Evolutionary conservation across 2,888 invertebrate genomes (phyloP), one percentile per base, ranked within the genome.

Genomic region (Ethmia dodecea): DNA sequence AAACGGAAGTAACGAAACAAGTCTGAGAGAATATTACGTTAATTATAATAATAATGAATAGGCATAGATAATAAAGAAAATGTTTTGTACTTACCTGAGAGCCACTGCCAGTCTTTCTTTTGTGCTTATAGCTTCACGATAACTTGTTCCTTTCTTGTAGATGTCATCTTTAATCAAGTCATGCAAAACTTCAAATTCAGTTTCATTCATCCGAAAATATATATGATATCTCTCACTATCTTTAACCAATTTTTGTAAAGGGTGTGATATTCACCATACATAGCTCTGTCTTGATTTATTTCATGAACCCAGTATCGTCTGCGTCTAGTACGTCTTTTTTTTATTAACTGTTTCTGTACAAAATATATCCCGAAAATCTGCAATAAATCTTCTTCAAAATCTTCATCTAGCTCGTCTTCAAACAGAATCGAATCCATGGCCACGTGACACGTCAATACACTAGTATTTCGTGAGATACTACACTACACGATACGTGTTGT

Each of bases 141-240:
- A 33, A 15, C 24, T 37, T 29, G 37, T 37, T 33, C 29, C 20
- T 33, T 37, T 37, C 33, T 38, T 38, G 30, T 38, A 33, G 18
- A 38, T 38, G 29, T 38, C 28, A 31, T 37, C n/a, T 37, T 37
- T 31, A 38, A 38, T 38, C 33, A 38, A 38, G 28, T 38, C 33
- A 33, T 38, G 34, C 28, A 34, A 31, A 27, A 31, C 38, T n/a
- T 38, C 31, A 34, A 38, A 38, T 38, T 38, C 27, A 26, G 38
- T 38, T 38, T 38, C 30, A 38, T 29, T 33, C 29, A 34, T 30
- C 34, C 34, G 37, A 35, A 35, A 35, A 28, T 28, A 35, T 14
- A 28, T 29, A 28, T 35, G 18, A 18, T 18, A 18, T 18, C 18
- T 18, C 18, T 18, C 18, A 18, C 18, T 18, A 18, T 18, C 18